phyloP scores from a whole-genome alignment of 2,888 invertebrate species.

The Cantharis nigra region DNA sequence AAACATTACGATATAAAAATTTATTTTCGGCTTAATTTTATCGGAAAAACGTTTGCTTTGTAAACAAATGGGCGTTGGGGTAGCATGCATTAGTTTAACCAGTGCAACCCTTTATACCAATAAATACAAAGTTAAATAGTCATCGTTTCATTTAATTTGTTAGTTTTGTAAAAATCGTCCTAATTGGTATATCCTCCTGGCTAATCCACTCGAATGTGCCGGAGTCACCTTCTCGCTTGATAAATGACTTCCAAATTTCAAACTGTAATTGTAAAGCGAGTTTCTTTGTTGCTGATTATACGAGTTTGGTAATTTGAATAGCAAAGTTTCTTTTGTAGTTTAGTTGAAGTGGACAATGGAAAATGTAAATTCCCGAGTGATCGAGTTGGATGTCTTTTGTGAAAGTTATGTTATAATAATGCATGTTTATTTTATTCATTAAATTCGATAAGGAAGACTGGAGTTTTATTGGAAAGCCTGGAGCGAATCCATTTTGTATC shows the following conservation, averaged over 20 bases:
- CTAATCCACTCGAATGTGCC: not conserved
- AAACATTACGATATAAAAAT: constrained; percentile 37
- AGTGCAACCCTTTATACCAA: not conserved
- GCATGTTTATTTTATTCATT: constrained; percentile 2
- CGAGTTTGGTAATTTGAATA: constrained; percentile 7
- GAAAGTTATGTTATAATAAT: not conserved
- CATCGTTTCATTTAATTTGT: not conserved
- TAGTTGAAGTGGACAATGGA: constrained; percentile 12
- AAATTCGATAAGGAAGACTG: not conserved
- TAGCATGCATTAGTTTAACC: constrained; percentile 1
- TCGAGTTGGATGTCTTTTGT: constrained; percentile 8
- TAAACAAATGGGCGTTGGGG: constrained; percentile 17
- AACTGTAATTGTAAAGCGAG: not conserved
- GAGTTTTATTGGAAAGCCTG: not conserved
- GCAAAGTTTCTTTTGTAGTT: constrained; percentile 12
- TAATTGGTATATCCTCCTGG: not conserved
- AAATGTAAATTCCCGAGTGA: constrained; percentile 3
- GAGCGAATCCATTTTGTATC: constrained; percentile 13
- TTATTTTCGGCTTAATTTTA: constrained; percentile 39
- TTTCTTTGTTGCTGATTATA: constrained; percentile 5
- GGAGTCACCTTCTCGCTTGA: not conserved
- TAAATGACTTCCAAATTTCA: not conserved
- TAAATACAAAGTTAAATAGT: not conserved
- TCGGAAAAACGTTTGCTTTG: constrained; percentile 18
- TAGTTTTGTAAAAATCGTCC: not conserved